Percentiles rank a stretch among this genome's conserved stretches.
phyloP scores from a whole-genome alignment of 2,113 vertebrate species.

The Hyaena hyaena region DNA sequence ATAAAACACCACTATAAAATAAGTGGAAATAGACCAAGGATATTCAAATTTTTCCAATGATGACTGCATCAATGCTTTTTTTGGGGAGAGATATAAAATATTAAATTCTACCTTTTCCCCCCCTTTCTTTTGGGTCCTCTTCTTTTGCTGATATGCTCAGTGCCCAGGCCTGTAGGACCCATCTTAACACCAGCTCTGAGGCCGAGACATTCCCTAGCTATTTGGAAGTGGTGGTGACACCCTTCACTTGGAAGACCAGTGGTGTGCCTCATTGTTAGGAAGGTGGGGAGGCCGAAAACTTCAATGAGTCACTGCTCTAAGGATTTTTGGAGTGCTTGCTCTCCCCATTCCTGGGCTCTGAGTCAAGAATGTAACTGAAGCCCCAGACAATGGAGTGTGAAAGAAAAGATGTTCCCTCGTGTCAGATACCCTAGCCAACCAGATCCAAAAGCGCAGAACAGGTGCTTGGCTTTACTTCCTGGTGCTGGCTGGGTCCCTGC shows the following conservation, averaged over 20 bases:
- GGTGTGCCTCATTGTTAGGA: not conserved
- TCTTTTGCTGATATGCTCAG: not conserved
- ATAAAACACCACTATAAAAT: not conserved
- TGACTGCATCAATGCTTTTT: not conserved
- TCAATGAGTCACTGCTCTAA: not conserved
- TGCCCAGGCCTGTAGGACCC: not conserved
- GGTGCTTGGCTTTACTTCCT: constrained; percentile 56
- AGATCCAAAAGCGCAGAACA: constrained; percentile 31
- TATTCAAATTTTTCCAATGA: not conserved
- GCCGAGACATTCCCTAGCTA: not conserved
- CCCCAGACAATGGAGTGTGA: constrained; percentile 69
- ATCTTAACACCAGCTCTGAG: not conserved
- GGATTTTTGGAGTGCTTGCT: constrained; percentile 30
- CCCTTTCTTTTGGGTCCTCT: not conserved
- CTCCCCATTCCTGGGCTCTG: constrained; percentile 56
- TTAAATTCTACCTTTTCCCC: not conserved
- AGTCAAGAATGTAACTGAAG: constrained; percentile 72
- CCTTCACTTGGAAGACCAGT: not conserved
- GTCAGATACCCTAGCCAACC: constrained; percentile 36
- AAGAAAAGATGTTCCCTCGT: constrained; percentile 69
- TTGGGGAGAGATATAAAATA: not conserved
- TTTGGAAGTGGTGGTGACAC: not conserved
- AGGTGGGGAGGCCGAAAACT: not conserved
- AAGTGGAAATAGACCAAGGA: not conserved
- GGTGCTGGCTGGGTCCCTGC: not conserved